phyloP scores from a whole-genome alignment of 2,113 vertebrate genomes.

The Promerops cafer region DNA sequence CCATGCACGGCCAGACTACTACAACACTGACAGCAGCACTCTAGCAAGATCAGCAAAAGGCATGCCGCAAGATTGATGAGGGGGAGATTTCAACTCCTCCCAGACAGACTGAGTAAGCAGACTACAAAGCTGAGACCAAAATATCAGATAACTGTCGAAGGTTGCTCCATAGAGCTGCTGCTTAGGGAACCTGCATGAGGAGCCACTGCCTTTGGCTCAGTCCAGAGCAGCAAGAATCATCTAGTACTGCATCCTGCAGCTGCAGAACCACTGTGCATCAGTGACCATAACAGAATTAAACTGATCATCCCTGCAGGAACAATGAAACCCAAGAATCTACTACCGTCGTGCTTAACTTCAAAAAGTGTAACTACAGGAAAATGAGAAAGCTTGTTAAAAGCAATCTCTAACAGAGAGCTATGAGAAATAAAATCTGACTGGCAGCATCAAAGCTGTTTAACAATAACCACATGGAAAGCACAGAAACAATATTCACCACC shows the following conservation, averaged over 20 bases:
- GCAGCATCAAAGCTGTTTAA: slow-evolving; percentile 23
- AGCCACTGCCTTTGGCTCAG: neutral
- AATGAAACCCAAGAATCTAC: neutral
- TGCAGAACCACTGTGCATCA: neutral
- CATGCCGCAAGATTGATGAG: rapidly evolving
- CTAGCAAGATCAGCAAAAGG: neutral
- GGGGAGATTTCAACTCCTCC: neutral
- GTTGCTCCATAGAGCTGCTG: neutral
- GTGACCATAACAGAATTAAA: neutral
- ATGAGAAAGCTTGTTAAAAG: neutral
- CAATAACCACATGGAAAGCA: neutral
- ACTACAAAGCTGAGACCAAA: neutral
- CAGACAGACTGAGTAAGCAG: neutral
- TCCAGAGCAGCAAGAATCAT: neutral
- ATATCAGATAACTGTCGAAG: neutral
- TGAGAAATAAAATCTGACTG: neutral
- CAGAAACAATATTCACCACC: neutral
- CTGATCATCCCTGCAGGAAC: neutral
- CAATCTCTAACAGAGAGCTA: neutral
- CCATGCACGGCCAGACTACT: neutral
- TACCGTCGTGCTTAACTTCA: neutral
- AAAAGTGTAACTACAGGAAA: neutral
- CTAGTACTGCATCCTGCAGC: neutral
- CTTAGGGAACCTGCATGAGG: neutral
- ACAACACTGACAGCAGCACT: neutral